These are phyloP conservation scores for Brachyptera risi DNA, from an alignment of 2,888 invertebrate species.

Conservation along the genomic window DNA sequence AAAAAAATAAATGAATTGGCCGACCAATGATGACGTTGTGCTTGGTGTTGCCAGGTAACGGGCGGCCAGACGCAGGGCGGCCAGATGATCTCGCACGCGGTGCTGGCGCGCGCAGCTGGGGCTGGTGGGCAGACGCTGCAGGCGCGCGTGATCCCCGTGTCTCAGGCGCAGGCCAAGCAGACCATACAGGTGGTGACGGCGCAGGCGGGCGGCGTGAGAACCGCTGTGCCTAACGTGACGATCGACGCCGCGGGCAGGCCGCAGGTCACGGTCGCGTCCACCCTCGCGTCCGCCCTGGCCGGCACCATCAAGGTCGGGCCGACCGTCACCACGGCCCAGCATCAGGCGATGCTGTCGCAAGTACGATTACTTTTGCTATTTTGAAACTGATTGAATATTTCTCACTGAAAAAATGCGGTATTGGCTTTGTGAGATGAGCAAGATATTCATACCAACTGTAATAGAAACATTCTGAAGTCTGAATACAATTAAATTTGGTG, in stretches of 20 bases:
- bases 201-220: slow-evolving; percentile 43
- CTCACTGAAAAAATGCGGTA: too few relatives aligned
- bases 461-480: too few relatives aligned
- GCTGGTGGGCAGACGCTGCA: slow-evolving; percentile 43
- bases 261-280: slow-evolving; percentile 44
- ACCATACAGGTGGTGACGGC: slow-evolving; percentile 59
- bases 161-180: slow-evolving; percentile 51
- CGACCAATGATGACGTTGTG: too few relatives aligned
- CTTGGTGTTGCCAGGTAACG: slow-evolving; percentile 39
- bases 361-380: too few relatives aligned
- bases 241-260: slow-evolving; percentile 49
- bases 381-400: too few relatives aligned
- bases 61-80: slow-evolving; percentile 43
- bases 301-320: slow-evolving; percentile 50
- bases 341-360: slow-evolving; percentile 53
- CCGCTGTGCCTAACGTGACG: slow-evolving; percentile 37
- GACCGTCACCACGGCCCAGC: slow-evolving; percentile 45
- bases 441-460: too few relatives aligned
- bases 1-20: too few relatives aligned
- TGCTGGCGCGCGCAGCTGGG: slow-evolving; percentile 42
- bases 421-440: too few relatives aligned
- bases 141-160: slow-evolving; percentile 58
- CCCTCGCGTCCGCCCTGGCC: slow-evolving; percentile 46
- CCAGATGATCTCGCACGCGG: slow-evolving; percentile 51
- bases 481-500: too few relatives aligned